These are phyloP conservation scores for Temnothorax curvispinosus DNA, from an alignment of 1,140 invertebrate genomes.

Conservation along the genomic window DNA sequence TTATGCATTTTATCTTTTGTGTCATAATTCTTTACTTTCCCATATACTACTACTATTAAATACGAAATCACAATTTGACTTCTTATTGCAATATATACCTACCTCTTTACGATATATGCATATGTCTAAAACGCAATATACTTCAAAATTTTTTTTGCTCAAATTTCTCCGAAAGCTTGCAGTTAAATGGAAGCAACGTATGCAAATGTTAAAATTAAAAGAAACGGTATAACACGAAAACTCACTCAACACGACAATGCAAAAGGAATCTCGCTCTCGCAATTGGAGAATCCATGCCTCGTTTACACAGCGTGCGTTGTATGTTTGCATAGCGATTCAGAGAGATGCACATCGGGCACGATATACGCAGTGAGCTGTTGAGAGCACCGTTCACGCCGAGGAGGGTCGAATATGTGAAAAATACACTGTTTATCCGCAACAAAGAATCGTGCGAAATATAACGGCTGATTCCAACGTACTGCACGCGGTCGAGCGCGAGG, in stretches of 20 bases:
- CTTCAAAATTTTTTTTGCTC: background rate
- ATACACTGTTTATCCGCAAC: conserved; percentile 47
- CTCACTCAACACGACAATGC: conserved; percentile 30
- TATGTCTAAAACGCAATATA: background rate
- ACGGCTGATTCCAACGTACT: conserved; percentile 51
- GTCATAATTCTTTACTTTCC: background rate
- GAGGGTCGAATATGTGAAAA: conserved; percentile 46
- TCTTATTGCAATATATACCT: background rate
- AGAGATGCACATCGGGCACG: conserved; percentile 35
- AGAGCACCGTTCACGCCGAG: conserved; percentile 28
- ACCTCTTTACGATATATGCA: background rate
- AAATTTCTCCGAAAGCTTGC: background rate
- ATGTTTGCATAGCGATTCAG: conserved; percentile 55
- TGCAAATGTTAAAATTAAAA: conserved; percentile 29
- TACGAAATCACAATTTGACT: background rate
- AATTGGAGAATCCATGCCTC: conserved; percentile 41
- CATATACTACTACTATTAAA: background rate
- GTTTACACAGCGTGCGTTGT: conserved; percentile 50
- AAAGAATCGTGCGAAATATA: conserved; percentile 56
- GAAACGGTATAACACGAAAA: conserved; percentile 39
- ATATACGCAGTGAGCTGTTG: conserved; percentile 47
- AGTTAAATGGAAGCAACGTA: background rate
- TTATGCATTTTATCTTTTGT: background rate
- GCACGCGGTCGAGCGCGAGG: conserved; percentile 17
- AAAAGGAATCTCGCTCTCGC: conserved; percentile 42